Conservation (phyloP, 2,888 invertebrate genomes). For the Rotaria magnacalcarata region DNA sequence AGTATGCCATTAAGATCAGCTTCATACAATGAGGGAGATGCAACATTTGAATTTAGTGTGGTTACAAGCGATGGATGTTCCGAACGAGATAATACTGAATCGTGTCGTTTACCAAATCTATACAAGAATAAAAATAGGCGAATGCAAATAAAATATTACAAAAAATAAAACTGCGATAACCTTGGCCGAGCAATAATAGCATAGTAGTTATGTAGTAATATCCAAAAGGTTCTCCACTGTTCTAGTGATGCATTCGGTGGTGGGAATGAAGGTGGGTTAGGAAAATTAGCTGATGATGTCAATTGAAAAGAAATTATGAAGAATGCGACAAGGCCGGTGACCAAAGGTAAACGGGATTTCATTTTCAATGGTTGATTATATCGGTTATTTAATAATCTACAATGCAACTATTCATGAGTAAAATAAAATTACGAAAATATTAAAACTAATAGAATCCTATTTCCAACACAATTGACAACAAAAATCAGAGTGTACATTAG, state of each 20-base stretch:
- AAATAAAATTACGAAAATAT: too few species aligned
- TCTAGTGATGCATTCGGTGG: background rate
- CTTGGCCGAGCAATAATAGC: constrained; percentile 10
- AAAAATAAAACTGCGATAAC: background rate
- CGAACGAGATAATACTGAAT: background rate
- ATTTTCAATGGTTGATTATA: too few species aligned
- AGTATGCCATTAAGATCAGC: background rate
- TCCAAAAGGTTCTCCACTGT: background rate
- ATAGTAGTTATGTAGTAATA: constrained; percentile 30
- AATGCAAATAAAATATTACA: too few species aligned
- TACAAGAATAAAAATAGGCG: background rate
- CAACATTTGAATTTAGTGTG: background rate
- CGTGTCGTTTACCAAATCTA: background rate
- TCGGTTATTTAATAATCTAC: too few species aligned
- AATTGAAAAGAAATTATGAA: background rate
- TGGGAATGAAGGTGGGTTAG: background rate
- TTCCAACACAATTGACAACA: too few species aligned
- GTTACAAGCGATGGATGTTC: too few species aligned
- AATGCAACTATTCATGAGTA: too few species aligned
- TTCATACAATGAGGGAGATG: background rate
- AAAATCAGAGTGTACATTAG: too few species aligned
- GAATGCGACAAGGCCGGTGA: background rate
- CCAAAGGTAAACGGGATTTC: background rate
- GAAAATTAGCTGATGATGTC: constrained; percentile 5
- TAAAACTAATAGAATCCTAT: too few species aligned